These are phyloP conservation scores for Anticlea derivata DNA, from an alignment of 2,888 invertebrate species.

Conservation along the genomic window DNA sequence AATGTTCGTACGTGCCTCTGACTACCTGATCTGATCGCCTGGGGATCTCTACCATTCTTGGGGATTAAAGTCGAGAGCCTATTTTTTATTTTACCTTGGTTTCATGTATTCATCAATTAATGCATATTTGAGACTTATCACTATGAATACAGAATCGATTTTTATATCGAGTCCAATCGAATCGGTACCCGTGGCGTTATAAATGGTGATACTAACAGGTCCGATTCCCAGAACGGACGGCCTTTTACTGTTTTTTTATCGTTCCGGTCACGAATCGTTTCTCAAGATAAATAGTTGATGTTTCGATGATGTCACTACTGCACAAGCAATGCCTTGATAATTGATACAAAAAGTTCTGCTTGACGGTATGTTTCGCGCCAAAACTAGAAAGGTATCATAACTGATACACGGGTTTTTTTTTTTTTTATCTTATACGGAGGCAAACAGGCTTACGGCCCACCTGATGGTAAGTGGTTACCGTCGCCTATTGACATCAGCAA, in stretches of 20 bases:
- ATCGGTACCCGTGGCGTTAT: conserved; percentile 69
- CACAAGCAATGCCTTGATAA: background rate
- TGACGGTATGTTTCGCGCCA: conserved; percentile 6
- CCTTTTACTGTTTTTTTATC: conserved; percentile 52
- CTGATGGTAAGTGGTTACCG: too few relatives aligned
- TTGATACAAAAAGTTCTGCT: background rate
- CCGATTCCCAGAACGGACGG: conserved; percentile 69
- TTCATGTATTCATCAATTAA: too few relatives aligned
- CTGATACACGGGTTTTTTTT: too few relatives aligned
- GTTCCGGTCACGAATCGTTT: conserved; percentile 69
- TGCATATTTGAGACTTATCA: conserved; percentile 19
- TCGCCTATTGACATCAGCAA: too few relatives aligned
- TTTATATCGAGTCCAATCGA: conserved; percentile 32
- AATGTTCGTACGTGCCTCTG: too few relatives aligned
- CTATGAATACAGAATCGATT: conserved; percentile 31
- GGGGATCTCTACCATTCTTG: too few relatives aligned
- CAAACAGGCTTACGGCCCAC: too few relatives aligned
- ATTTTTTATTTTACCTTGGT: too few relatives aligned
- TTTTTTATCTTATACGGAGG: too few relatives aligned
- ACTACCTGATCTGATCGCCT: too few relatives aligned
- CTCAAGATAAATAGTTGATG: conserved; percentile 68
- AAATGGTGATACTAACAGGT: conserved; percentile 77
- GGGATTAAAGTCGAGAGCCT: too few relatives aligned
- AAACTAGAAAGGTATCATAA: too few relatives aligned
- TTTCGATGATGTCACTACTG: conserved; percentile 57